Evolutionary conservation across 2,888 invertebrate species (phyloP), one percentile per base, ranked within the genome.

Genomic region (Dyspetes luteomarginatus): DNA sequence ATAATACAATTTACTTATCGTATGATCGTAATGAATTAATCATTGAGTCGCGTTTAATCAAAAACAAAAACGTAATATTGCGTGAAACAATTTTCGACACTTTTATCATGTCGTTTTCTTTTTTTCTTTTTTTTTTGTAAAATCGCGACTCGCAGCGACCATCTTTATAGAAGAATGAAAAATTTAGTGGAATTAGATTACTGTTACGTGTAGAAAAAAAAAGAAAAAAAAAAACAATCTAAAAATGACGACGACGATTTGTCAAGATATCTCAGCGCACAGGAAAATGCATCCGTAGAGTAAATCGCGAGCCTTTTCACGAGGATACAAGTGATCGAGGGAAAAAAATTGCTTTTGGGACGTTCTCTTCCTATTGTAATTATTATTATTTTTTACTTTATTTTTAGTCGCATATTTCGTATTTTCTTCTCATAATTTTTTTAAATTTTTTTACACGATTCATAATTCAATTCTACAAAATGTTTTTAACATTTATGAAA

Each of bases 221-320:
- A n/a, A n/a, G n/a, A n/a, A n/a, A n/a, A n/a, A n/a, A 41, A 68
- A 52, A 52, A 26, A 12, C n/a, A 58, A 56, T 36, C 22, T 45
- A 50, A 41, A 72, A 9, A 17, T 60, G 24, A 73, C 52, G 79
- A 71, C 50, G 62, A 65, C 24, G 50, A 69, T 65, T 75, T 41
- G 58, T 71, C 60, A 64, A 41, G 64, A 81, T 78, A 78, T 76
- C 56, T 82, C 81, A 81, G 76, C 79, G 82, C 83, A 82, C 82
- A 81, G 65, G 65, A 65, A n/a, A n/a, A 79, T 76, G 60, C 78
- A 74, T 62, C 78, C 73, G 45, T 64, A 58, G 71, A 9, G 45
- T 55, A 60, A 62, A 52, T 41, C 48, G 75, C 69, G 75, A 76
- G 77, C 73, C 64, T 81, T 81, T 82, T 68, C 77, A 68, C 79